phyloP scores from a whole-genome alignment of 1,140 invertebrate genomes.

The Geopemphigus sp. region DNA sequence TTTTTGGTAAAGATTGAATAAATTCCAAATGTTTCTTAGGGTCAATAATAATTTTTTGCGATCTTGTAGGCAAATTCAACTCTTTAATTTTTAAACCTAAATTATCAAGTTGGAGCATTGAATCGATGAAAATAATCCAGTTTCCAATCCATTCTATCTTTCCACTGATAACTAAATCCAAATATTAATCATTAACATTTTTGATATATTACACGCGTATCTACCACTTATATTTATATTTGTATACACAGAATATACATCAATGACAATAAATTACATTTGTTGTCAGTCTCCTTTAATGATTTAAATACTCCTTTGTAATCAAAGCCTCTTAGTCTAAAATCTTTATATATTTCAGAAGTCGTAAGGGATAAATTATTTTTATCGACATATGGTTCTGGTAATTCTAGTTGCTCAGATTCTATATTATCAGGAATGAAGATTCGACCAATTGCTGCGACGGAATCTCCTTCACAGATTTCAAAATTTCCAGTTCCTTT shows the following conservation, averaged over 20 bases:
- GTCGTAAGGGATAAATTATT: constrained; percentile 64
- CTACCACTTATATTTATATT: too few species aligned
- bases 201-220: too few species aligned
- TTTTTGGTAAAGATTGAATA: constrained; percentile 55
- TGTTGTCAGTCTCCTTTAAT: constrained; percentile 67
- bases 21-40: constrained; percentile 65
- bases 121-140: constrained; percentile 93
- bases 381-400: constrained; percentile 57
- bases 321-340: constrained; percentile 89
- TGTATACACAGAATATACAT: too few species aligned
- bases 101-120: constrained; percentile 89
- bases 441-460: constrained; percentile 78
- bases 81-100: constrained; percentile 72
- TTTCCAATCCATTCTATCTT: constrained; percentile 79
- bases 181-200: too few species aligned
- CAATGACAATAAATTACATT: constrained; percentile 56
- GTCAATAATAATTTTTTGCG: constrained; percentile 79
- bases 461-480: constrained; percentile 79
- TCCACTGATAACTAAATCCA: constrained; percentile 59
- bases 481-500: constrained; percentile 87
- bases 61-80: constrained; percentile 82
- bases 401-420: constrained; percentile 61
- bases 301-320: constrained; percentile 86
- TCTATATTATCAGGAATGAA: constrained; percentile 65
- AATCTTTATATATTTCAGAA: constrained; percentile 89